Evolutionary conservation across 2,888 invertebrate species (phyloP).

Genomic region (Himalopsyche kuldschensis): DNA sequence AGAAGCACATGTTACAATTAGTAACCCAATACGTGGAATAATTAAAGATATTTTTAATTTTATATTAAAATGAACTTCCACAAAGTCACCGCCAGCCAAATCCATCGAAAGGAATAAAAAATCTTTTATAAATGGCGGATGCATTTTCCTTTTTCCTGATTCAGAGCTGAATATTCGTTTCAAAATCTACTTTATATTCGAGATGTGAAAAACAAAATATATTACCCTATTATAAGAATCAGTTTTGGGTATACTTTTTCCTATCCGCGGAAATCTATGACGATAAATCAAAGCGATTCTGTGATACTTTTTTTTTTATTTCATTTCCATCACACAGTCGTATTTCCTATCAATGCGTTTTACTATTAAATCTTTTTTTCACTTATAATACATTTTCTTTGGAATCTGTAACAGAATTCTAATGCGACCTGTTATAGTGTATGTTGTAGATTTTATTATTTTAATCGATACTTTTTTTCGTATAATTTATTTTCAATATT

Average conservation of each 20-base stretch:
- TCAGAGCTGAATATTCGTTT: not conserved
- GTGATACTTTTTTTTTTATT: not conserved
- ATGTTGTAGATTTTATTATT: not conserved
- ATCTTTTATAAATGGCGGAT: too few relatives aligned
- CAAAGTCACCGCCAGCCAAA: too few relatives aligned
- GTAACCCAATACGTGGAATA: too few relatives aligned
- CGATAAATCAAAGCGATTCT: constrained; percentile 21
- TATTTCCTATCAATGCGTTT: not conserved
- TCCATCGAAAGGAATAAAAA: too few relatives aligned
- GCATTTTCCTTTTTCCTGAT: too few relatives aligned
- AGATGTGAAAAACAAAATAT: constrained; percentile 6
- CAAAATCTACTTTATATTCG: not conserved
- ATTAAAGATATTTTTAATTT: too few relatives aligned
- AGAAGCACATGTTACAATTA: too few relatives aligned
- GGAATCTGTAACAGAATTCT: not conserved
- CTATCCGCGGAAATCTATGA: constrained; percentile 22
- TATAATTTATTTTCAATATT: too few relatives aligned
- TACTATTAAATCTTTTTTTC: not conserved
- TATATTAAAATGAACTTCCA: too few relatives aligned
- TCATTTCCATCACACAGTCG: not conserved
- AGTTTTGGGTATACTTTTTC: constrained; percentile 29
- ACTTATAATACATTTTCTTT: not conserved
- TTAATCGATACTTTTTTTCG: too few relatives aligned
- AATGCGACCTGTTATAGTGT: not conserved
- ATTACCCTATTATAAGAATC: constrained; percentile 30